phyloP scores from a whole-genome alignment of 2,888 invertebrate genomes.

The Podotricha telesiphe region DNA sequence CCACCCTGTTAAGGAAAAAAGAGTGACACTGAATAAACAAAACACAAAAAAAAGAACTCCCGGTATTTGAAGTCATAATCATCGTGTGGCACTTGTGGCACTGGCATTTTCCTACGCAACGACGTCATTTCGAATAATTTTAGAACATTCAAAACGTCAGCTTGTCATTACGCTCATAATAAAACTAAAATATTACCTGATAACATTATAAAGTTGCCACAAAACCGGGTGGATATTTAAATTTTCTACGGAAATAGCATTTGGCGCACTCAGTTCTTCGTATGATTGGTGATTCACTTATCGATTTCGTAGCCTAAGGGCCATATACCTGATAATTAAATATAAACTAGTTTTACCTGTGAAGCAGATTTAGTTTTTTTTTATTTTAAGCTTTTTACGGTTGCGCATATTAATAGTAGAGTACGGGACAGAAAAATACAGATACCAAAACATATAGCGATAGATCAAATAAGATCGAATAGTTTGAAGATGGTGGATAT shows the following conservation, averaged over 20 bases:
- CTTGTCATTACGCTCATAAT: background rate
- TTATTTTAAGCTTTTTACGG: no score
- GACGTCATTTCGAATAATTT: background rate
- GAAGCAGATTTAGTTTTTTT: background rate
- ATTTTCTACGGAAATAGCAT: conserved; percentile 49
- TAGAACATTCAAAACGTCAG: background rate
- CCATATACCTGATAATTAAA: conserved; percentile 2
- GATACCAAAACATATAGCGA: no score
- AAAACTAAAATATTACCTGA: conserved; percentile 21
- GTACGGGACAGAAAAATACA: no score
- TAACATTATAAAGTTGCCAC: conserved; percentile 2
- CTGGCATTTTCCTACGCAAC: background rate
- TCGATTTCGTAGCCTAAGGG: conserved; percentile 31
- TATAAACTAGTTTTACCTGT: background rate
- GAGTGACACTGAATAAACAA: no score
- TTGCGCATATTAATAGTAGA: no score
- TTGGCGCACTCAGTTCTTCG: conserved; percentile 46
- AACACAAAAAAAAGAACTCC: no score
- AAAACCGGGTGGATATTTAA: conserved; percentile 36
- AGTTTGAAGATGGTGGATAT: no score
- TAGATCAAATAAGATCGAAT: no score
- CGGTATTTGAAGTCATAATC: no score
- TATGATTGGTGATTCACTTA: conserved; percentile 41
- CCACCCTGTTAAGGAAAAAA: no score
- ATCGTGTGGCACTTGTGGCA: no score